Evolutionary conservation across 64 coral and sea anemone species (phyloP).

Genomic region (Stichodactyla helianthus): DNA sequence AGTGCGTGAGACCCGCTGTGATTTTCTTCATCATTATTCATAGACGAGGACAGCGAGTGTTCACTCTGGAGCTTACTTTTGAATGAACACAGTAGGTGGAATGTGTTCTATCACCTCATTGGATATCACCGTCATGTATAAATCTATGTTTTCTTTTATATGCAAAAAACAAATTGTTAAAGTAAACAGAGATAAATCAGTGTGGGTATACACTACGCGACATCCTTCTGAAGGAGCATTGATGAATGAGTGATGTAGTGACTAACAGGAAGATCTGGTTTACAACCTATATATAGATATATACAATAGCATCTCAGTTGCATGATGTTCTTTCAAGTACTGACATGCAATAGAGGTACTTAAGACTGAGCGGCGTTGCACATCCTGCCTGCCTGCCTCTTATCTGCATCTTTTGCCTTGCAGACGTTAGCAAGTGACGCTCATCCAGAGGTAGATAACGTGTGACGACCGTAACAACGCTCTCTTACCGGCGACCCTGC

Average conservation of each 20-base stretch:
- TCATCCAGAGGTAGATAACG: not conserved
- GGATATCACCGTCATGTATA: not conserved
- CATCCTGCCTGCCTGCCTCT: conserved; percentile 6
- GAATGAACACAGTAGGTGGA: not conserved
- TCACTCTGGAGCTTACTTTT: not conserved
- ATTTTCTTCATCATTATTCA: not conserved
- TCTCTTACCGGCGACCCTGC: not conserved
- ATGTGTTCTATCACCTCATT: not conserved
- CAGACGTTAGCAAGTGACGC: conserved; percentile 12
- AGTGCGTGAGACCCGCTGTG: not conserved
- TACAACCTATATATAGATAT: too few species aligned
- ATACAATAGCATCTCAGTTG: not conserved
- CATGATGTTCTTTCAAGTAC: not conserved
- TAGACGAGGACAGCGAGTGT: not conserved
- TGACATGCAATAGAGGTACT: not conserved
- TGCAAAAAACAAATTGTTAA: not conserved
- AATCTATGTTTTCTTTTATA: not conserved
- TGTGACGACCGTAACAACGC: not conserved
- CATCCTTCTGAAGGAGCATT: not conserved
- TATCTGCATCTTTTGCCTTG: conserved; percentile 12
- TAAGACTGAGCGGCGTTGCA: not conserved
- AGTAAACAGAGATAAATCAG: not conserved
- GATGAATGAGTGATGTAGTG: not conserved
- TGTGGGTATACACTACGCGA: not conserved
- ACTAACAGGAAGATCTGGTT: not conserved